Base-by-base conservation (phyloP, 2,888 invertebrate species). In the Hirtodrosophila cameraria region DNA sequence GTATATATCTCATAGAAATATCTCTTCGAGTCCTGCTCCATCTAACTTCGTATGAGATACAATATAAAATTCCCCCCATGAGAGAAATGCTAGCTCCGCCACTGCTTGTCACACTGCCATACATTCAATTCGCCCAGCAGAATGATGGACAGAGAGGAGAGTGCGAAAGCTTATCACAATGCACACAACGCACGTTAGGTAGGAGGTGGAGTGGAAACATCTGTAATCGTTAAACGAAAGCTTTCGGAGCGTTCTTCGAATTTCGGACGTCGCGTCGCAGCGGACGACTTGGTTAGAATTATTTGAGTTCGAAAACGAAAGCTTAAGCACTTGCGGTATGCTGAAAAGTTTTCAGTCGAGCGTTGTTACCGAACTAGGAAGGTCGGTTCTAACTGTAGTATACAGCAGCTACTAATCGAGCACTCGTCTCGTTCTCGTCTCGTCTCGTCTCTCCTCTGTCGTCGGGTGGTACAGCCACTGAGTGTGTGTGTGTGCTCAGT, bases 351-450 rank as follows among this genome's bases (percentile, higher is more conserved):
- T 84, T 90, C 88, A 90, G 90, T 90, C 89, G 90, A 90, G 90
- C 89, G 89, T 89, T 88, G 90, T 89, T 89, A 88, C 89, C 89
- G 90, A 88, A 88, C 87, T 87, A 82, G 88, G 86, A 90, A 90
- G 89, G 90, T 90, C 90, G 88, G 89, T 88, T n/a, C 84, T 78
- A 81, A 83, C 78, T 84, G 82, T 75, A 70, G 84, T 71, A n/a
- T n/a, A n/a, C n/a, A 74, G 82, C 18, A 74, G 82, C 75, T 79
- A 72, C 57, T 67, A n/a, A n/a, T 62, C 72, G 84, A 86, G 81
- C 68, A 81, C 88, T 87, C 87, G 87, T 88, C 82, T 83, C 72
- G n/a, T n/a, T 87, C 69, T 63, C n/a, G n/a, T n/a, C n/a, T n/a
- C n/a, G n/a, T n/a, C n/a, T n/a, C n/a, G n/a, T n/a, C n/a, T n/a